These are phyloP conservation scores for Melanerpes formicivorus DNA, from an alignment of 2,113 vertebrate genomes.

Conservation along the genomic window DNA sequence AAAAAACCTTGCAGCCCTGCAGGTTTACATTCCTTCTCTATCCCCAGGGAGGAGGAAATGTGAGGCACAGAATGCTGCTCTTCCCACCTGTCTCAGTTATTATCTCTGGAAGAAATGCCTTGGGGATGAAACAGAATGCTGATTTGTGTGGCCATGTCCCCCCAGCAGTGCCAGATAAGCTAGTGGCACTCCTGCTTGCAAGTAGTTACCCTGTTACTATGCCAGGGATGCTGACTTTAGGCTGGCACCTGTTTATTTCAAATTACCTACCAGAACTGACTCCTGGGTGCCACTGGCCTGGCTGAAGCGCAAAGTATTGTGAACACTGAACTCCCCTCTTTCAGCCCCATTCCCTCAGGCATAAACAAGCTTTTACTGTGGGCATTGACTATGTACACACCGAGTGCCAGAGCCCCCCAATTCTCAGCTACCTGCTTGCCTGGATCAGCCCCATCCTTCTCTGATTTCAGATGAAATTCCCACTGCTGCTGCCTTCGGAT, in stretches of 20 bases:
- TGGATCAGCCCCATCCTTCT: background rate
- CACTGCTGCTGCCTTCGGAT: background rate
- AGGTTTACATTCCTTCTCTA: conserved; percentile 5
- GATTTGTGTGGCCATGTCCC: rapidly evolving
- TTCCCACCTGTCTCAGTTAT: background rate
- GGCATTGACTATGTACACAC: background rate
- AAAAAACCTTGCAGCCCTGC: background rate
- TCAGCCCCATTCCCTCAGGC: background rate
- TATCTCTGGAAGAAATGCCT: background rate
- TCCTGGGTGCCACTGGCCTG: background rate
- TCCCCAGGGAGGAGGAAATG: background rate
- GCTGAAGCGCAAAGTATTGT: background rate
- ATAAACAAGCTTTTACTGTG: background rate
- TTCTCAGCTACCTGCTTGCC: background rate
- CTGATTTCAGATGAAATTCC: conserved; percentile 14
- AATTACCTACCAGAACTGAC: background rate
- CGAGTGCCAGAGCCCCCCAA: background rate
- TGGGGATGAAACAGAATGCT: background rate
- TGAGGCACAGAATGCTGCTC: rapidly evolving
- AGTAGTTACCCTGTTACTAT: background rate
- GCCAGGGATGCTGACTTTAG: background rate
- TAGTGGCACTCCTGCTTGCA: background rate
- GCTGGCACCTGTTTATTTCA: background rate
- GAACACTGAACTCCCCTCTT: background rate
- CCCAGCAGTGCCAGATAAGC: background rate